Base-by-base conservation (phyloP, 1,140 invertebrate genomes). In the Zaprionus ornatus region DNA sequence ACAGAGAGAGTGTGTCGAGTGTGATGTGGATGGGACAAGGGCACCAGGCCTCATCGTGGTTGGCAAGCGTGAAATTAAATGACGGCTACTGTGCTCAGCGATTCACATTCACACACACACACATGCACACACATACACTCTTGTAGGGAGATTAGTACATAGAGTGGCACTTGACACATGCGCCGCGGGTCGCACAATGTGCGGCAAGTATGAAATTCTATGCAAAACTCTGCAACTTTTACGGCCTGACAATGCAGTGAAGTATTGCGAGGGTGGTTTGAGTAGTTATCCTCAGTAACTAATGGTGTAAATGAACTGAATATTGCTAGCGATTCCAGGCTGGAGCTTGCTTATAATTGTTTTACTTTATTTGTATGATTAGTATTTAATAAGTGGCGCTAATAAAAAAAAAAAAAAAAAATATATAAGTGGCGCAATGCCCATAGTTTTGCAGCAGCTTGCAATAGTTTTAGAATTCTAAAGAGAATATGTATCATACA, bases 1-100 rank as follows among this genome's bases (percentile, higher is more conserved):
- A 17, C 9, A n/a, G 15, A 40, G 9, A 40, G 19, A n/a, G 5
- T 19, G 7, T 13, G 9, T 21, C 32, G 15, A 52, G 13, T 23
- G 60, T n/a, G 60, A 52, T 29, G 48, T 25, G 6, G 23, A 25
- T 23, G 17, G 29, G 21, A 21, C 15, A 29, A 3, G 23, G 35
- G 23, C 32, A 23, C 13, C 17, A n/a, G 50, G 17, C 2, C 21
- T 13, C 67, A 32, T n/a, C 54, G 67, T 70, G 67, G 73, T 69
- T 70, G 67, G 63, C 67, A 71, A 68, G 76, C 80, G 64, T 66
- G 63, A 83, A 83, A 69, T 79, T 60, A 79, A 80, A 83, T 79
- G 82, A 73, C 62, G 80, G 59, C 56, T 57, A 70, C 72, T 73
- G 55, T 67, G 29, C 66, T n/a, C 59, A 70, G 64, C 57, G 32